phyloP scores from a whole-genome alignment of 2,888 invertebrate species.

The Podabrus alpinus region DNA sequence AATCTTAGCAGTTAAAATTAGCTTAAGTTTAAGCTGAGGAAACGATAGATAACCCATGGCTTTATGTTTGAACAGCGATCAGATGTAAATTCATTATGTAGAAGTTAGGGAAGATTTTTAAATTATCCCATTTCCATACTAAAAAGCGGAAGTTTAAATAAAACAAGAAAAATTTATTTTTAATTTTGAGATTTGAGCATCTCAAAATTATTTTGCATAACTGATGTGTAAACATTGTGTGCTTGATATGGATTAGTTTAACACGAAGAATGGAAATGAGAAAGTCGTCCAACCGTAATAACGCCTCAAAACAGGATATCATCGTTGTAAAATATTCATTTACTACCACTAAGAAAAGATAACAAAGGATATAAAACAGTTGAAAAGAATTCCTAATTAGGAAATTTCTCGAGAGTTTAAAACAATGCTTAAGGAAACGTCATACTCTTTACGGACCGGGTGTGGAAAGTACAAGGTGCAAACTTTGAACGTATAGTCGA shows the following conservation, averaged over 20 bases:
- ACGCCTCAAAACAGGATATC: slow-evolving; percentile 13
- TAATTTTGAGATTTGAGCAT: slow-evolving; percentile 1
- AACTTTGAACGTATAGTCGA: slow-evolving; percentile 35
- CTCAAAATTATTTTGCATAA: slow-evolving; percentile 8
- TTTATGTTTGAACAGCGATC: slow-evolving; percentile 36
- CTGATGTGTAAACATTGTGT: slow-evolving; percentile 1
- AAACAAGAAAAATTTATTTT: neutral
- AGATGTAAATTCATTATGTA: slow-evolving; percentile 12
- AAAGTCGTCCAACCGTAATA: slow-evolving; percentile 14
- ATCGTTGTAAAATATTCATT: slow-evolving; percentile 25
- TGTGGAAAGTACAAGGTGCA: slow-evolving; percentile 36
- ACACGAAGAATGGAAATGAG: slow-evolving; percentile 17
- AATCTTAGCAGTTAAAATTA: slow-evolving; percentile 36
- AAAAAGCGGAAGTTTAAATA: neutral
- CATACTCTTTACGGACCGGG: slow-evolving; percentile 20
- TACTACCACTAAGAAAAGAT: slow-evolving; percentile 15
- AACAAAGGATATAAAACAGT: slow-evolving; percentile 27
- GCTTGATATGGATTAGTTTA: slow-evolving; percentile 12
- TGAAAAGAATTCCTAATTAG: slow-evolving; percentile 38
- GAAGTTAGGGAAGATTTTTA: neutral
- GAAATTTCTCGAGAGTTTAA: slow-evolving; percentile 33
- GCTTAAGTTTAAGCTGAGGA: slow-evolving; percentile 21
- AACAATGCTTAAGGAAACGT: slow-evolving; percentile 32
- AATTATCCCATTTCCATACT: neutral
- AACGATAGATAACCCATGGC: slow-evolving; percentile 33